Percentiles rank a stretch among this genome's conserved stretches.
These are phyloP conservation scores for Beaufortia kweichowensis DNA, from an alignment of 2,113 vertebrate species.

Conservation along the genomic window DNA sequence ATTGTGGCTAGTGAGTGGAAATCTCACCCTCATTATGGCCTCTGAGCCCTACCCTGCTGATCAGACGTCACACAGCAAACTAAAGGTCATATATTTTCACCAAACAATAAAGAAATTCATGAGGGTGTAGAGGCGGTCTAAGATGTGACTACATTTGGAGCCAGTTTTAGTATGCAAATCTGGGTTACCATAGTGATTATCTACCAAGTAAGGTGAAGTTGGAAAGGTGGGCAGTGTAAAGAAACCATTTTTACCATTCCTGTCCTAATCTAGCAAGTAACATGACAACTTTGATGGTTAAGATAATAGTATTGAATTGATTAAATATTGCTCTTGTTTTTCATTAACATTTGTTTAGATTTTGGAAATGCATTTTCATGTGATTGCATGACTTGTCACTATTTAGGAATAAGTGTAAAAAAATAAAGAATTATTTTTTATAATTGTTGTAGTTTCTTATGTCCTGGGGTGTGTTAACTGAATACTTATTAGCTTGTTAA, in stretches of 20 bases:
- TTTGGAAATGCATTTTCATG: too few relatives aligned
- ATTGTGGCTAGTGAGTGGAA: constrained; percentile 18
- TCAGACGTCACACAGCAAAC: background rate
- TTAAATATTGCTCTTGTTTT: too few relatives aligned
- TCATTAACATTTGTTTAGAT: too few relatives aligned
- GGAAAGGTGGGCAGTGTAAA: background rate
- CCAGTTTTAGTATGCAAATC: background rate
- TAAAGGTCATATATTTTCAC: constrained; percentile 3
- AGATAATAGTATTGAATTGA: background rate
- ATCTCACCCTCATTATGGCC: constrained; percentile 15
- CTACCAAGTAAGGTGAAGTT: background rate
- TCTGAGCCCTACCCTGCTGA: background rate
- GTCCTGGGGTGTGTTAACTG: background rate
- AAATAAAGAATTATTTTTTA: too few relatives aligned
- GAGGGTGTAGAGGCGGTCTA: background rate
- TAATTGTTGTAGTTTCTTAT: background rate
- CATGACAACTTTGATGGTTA: background rate
- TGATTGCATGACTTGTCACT: too few relatives aligned
- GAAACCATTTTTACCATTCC: background rate
- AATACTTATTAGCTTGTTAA: background rate
- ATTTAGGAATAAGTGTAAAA: too few relatives aligned
- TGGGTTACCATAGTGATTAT: constrained; percentile 13
- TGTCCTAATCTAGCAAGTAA: background rate
- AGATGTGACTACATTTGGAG: background rate
- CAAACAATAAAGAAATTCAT: constrained; percentile 19